A percentile compares a stretch with the other conserved stretches of the same genome.
Evolutionary conservation across 2,888 invertebrate species (phyloP).

Genomic region (Polydrusus pterygomalis): DNA sequence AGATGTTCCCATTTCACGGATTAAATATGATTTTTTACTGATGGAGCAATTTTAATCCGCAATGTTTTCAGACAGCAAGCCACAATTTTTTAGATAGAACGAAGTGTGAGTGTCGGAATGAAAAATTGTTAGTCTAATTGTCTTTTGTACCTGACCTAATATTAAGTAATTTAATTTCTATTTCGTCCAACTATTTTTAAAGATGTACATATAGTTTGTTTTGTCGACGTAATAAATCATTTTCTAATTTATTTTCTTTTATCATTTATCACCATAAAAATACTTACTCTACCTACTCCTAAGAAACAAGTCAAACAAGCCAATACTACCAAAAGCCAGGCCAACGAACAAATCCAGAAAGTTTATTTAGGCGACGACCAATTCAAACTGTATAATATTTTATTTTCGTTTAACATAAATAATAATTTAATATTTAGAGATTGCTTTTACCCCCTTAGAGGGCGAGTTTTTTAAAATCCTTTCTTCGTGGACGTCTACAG

Average conservation of each 20-base stretch:
- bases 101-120: slow-evolving; percentile 4
- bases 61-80: neutral
- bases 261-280: neutral
- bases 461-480: too few relatives aligned
- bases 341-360: too few relatives aligned
- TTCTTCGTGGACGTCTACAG: too few relatives aligned
- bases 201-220: slow-evolving; percentile 35
- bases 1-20: slow-evolving; percentile 16
- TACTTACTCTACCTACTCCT: too few relatives aligned
- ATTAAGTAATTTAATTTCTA: slow-evolving; percentile 40
- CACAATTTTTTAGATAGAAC: slow-evolving; percentile 3
- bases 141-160: slow-evolving; percentile 49
- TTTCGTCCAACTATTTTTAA: slow-evolving; percentile 37
- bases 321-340: too few relatives aligned
- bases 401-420: too few relatives aligned
- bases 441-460: too few relatives aligned
- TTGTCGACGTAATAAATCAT: slow-evolving; percentile 44
- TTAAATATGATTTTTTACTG: slow-evolving; percentile 32
- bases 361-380: too few relatives aligned
- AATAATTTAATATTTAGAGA: too few relatives aligned
- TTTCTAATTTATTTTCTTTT: slow-evolving; percentile 34
- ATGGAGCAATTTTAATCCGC: slow-evolving; percentile 19
- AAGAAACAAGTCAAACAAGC: too few relatives aligned
- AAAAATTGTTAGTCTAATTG: slow-evolving; percentile 18
- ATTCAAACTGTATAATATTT: too few relatives aligned